Base-by-base conservation (phyloP, 1,140 invertebrate species). In the Hydropsyche tenuis region DNA sequence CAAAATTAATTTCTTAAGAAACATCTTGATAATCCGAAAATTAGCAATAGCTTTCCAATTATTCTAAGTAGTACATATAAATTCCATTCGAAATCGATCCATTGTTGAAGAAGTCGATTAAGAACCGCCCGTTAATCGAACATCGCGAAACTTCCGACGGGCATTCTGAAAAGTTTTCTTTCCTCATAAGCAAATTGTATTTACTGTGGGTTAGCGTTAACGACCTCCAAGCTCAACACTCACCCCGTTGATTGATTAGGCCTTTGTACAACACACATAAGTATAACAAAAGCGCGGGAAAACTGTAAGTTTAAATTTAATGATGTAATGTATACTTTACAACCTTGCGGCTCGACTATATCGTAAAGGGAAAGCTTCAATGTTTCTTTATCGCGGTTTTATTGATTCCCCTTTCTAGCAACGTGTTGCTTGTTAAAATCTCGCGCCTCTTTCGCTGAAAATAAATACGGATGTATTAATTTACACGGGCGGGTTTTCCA, bases 201-300 rank as follows among this genome's bases (percentile, higher is more conserved):
- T n/a, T n/a, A n/a, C n/a, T n/a, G n/a, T n/a, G n/a, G n/a, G n/a
- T n/a, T 22, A 51, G 66, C 25, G 48, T 45, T 70, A 70, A 70
- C 68, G 70, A 62, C 23, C 5, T 60, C 70, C n/a, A 42, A 65
- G 25, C 65, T 37, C 30, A 74, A 69, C 48, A 68, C 70, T 69
- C 75, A 9, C 63, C 62, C 42, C 60, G 51, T 60, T 77, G 75
- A 77, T 77, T 77, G 75, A 77, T 77, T 77, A 77, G 69, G 71
- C 73, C 75, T 73, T 68, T 72, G 75, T 76, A 72, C 18, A 68
- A 72, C 64, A 68, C 16, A 27, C 37, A 70, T 42, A 56, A 2
- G 25, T 46, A 56, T 43, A 70, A 25, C 23, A 12, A 18, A 23
- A 1, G 11, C 63, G 73, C 56, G 60, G 30, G 3, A 37, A 37